phyloP scores from a whole-genome alignment of 2,797 vertebrate genomes.

The Gymnoscopelus microlampas region DNA sequence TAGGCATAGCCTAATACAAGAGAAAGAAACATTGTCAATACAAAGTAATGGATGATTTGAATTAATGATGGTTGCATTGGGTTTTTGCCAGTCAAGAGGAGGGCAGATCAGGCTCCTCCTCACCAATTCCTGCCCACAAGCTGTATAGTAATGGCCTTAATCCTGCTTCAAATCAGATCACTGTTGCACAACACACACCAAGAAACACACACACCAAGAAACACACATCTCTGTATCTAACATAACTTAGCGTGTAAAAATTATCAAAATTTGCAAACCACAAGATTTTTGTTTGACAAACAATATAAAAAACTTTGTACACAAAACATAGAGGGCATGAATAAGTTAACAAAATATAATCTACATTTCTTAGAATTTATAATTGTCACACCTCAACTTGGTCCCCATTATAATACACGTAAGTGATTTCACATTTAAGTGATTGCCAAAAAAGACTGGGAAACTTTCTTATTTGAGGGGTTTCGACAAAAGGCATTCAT shows the following conservation, averaged over 20 bases:
- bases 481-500: conserved; percentile 28
- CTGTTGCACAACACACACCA: conserved; percentile 36
- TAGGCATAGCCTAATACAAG: not conserved
- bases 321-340: conserved; percentile 66
- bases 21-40: conserved; percentile 1
- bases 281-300: conserved; percentile 62
- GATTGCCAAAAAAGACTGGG: conserved; percentile 36
- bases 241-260: conserved; percentile 66
- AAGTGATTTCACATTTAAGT: conserved; percentile 47
- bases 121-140: not conserved
- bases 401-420: conserved; percentile 73
- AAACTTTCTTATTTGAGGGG: conserved; percentile 25
- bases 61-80: conserved; percentile 12
- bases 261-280: conserved; percentile 60
- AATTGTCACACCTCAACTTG: conserved; percentile 81
- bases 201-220: conserved; percentile 16
- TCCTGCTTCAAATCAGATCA: conserved; percentile 13
- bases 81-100: conserved; percentile 36
- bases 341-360: conserved; percentile 88
- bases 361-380: conserved; percentile 80
- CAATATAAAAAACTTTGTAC: conserved; percentile 50
- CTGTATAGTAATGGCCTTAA: conserved; percentile 12
- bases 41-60: conserved; percentile 14
- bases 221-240: conserved; percentile 43
- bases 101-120: conserved; percentile 11